phyloP scores from a whole-genome alignment of 2,888 invertebrate genomes.

The Amphipyra berbera region DNA sequence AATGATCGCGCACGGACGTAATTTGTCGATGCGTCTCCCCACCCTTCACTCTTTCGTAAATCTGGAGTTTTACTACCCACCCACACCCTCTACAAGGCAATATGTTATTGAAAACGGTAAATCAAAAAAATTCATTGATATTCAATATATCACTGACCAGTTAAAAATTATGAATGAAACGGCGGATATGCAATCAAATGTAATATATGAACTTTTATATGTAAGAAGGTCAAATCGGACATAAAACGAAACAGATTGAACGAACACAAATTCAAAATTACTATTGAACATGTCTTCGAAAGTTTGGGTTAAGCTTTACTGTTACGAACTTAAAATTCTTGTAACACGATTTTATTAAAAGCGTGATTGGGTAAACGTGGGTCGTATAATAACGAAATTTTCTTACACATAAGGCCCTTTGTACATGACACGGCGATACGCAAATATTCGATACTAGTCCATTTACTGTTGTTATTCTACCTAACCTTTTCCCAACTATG shows the following conservation, averaged over 20 bases:
- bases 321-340: conserved; percentile 64
- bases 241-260: conserved; percentile 44
- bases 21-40: too few species aligned
- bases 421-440: background rate
- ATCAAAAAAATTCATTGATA: conserved; percentile 44
- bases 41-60: too few species aligned
- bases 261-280: conserved; percentile 42
- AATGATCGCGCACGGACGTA: too few species aligned
- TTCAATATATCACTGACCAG: conserved; percentile 39
- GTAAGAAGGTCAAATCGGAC: conserved; percentile 51
- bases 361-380: conserved; percentile 68
- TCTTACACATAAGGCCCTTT: conserved; percentile 15
- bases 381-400: conserved; percentile 59
- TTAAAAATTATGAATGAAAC: conserved; percentile 55
- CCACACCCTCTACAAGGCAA: too few species aligned
- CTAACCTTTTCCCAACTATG: too few species aligned
- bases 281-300: conserved; percentile 34
- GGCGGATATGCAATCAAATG: conserved; percentile 36
- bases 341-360: conserved; percentile 67
- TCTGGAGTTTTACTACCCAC: too few species aligned
- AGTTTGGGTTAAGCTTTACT: conserved; percentile 47
- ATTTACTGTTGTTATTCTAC: too few species aligned
- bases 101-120: conserved; percentile 36
- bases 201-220: conserved; percentile 37
- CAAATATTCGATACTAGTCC: background rate